Base-by-base conservation (phyloP, 2,797 vertebrate genomes). In the Lacerta agilis region DNA sequence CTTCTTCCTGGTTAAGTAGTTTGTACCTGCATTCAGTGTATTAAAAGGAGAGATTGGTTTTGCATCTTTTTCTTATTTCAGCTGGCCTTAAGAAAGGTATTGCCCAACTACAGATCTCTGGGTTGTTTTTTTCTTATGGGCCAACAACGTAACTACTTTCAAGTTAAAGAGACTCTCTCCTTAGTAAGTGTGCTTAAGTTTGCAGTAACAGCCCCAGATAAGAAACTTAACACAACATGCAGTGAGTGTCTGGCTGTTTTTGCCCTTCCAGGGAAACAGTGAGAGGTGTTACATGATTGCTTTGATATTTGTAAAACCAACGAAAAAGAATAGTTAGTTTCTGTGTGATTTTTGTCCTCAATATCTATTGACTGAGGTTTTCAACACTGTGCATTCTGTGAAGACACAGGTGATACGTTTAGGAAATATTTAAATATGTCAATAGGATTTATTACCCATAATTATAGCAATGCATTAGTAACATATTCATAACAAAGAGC, bases 1-100 rank as follows among this genome's bases (percentile, higher is more conserved):
- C 99, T 94, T 99, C 99, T 90, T 99, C 98, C 90, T 99, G 98
- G 94, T 98, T 99, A 89, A 99, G 97, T 95, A 99, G 80, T 92
- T 99, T 99, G 96, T 98, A 99, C 99, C 99, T 99, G 93, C 8
- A 75, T 23, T 64, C 80, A 77, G 66, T 8, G 83, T 72, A 92
- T 0, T 1, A 55, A 84, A 38, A 43, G 64, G 20, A 73, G 36
- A 36, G 15, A 73, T 13, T 87, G 4, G 17, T 41, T 83, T 88
- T 4, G 25, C 27, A 49, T 13, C 36, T 83, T 77, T 69, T 87
- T 11, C 73, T 83, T 75, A 25, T 64, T 18, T 64, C 20, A 23
- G 61, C 20, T 64, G 61, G 61, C 18, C 61, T 64, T 64, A 64
- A 18, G 64, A 64, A 18, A 7, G 17, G 20, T 64, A 64, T 64